Evolutionary conservation across 2,113 vertebrate genomes (phyloP), one percentile per base, ranked within the genome.

Genomic region (Nipponia nippon): DNA sequence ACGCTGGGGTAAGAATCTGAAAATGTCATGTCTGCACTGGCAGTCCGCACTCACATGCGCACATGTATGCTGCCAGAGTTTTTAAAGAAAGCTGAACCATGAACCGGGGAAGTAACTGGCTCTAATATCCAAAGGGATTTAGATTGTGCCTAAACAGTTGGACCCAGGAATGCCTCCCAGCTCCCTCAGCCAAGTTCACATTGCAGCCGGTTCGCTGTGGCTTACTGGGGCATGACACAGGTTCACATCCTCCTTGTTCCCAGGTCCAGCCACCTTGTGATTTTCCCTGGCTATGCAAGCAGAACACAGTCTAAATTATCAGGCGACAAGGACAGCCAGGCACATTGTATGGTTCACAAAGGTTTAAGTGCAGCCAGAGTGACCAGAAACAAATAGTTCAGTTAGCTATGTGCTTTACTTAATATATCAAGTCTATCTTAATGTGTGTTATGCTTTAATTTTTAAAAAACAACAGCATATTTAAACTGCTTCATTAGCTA

Each of bases 71-170:
- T 94, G 90, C 88, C 82, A 93, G 92, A 46, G 63, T 34, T 89
- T 73, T 61, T 83, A 73, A 73, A 93, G 92, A 95, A 58, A 90
- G 93, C 85, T 95, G 92, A 96, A 88, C 93, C 87, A 96, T 5
- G 50, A 59, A 17, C 27, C 10, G 8, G 47, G 59, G 50, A 70
- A 3, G 14, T 13, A 73, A 42, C 50, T 66, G 85, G 25, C 61
- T 90, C 2, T 55, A 13, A 1, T 38, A 53, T 50, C 83, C 87
- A 66, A 53, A 53, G 40, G 61, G 49, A 53, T 90, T 91, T 83
- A 44, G 14, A 34, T 16, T 61, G 77, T 83, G 55, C 50, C 69
- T 62, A 15, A 75, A 55, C 42, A 87, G 18, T 3, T 72, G 78
- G 87, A 91, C 66, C 23, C 40, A 14, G 30, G 70, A 80, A 87